A percentile compares a stretch with the other conserved stretches of the same genome.
phyloP scores from a whole-genome alignment of 64 coral and sea anemone species.

The Porites australiensis region DNA sequence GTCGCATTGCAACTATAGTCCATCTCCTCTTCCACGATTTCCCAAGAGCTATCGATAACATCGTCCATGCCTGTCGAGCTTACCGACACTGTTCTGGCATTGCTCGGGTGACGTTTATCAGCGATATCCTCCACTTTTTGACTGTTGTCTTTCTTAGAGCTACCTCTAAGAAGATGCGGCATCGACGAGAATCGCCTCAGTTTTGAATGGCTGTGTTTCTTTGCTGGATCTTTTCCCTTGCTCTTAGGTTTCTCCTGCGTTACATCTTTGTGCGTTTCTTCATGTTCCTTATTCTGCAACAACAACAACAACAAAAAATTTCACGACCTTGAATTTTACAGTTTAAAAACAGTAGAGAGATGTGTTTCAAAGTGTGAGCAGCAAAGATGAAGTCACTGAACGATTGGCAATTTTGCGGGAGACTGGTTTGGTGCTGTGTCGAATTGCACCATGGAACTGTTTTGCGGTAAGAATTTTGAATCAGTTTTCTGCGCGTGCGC shows the following conservation, averaged over 20 bases:
- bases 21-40: constrained; percentile 67
- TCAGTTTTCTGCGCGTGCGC: too few relatives aligned
- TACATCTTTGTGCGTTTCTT: neutral
- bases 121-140: neutral
- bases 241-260: constrained; percentile 35
- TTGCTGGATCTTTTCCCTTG: constrained; percentile 16
- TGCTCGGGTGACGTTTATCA: neutral
- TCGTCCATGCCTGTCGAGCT: neutral
- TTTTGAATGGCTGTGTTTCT: neutral
- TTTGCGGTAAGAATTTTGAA: too few relatives aligned
- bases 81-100: neutral
- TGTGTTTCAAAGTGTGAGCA: too few relatives aligned
- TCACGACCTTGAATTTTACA: neutral
- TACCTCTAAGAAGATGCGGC: neutral
- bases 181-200: constrained; percentile 8
- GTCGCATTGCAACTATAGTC: constrained; percentile 73
- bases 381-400: too few relatives aligned
- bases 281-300: neutral
- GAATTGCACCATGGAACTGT: too few relatives aligned
- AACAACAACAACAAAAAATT: neutral
- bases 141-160: constrained; percentile 12
- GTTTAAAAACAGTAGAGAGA: neutral
- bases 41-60: constrained; percentile 6
- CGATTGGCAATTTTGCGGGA: too few relatives aligned
- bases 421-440: too few relatives aligned